Base-by-base conservation (phyloP, 2,113 vertebrate genomes). In the Boleophthalmus pectinirostris region DNA sequence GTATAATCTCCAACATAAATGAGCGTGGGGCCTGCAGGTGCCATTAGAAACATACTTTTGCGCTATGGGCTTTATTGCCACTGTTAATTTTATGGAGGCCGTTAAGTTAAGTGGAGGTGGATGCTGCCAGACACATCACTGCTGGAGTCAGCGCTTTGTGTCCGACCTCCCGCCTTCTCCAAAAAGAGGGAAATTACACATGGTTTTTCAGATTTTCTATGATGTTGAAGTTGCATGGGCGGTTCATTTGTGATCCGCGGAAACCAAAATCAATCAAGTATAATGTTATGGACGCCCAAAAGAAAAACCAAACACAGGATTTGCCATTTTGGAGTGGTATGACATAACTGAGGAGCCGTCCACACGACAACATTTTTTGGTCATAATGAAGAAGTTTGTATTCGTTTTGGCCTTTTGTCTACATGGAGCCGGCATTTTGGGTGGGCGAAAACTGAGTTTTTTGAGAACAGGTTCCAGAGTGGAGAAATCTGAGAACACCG, bases 41-140 rank as follows among this genome's bases (percentile, higher is more conserved):
- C 90, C 88, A 90, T 92, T 90, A 91, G 85, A 91, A 92, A 91
- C 89, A 91, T 84, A 90, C 92, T 93, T 92, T 79, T 47, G n/a
- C 72, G 73, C 85, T 87, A 74, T 88, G 89, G 83, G 75, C 85
- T 94, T 93, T 92, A 93, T 89, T 76, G 80, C 90, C 53, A 78
- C 82, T 79, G 90, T 92, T 91, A 90, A 93, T 93, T 93, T 94
- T 91, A 92, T 79, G 82, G 78, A 69, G 86, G 86, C 76, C 63
- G 83, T 93, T 91, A 92, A 89, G 77, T 81, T 85, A 91, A 91
- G 89, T 84, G 82, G 82, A 90, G 81, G 88, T 88, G 83, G 70
- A 75, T 56, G 80, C 77, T 92, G 90, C 91, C 91, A 90, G 88
- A 84, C 63, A 85, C 70, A 80, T 69, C 67, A 80, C 84, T 83